Base-by-base conservation (phyloP, 2,113 vertebrate species). In the pig (Sus scrofa) region DNA sequence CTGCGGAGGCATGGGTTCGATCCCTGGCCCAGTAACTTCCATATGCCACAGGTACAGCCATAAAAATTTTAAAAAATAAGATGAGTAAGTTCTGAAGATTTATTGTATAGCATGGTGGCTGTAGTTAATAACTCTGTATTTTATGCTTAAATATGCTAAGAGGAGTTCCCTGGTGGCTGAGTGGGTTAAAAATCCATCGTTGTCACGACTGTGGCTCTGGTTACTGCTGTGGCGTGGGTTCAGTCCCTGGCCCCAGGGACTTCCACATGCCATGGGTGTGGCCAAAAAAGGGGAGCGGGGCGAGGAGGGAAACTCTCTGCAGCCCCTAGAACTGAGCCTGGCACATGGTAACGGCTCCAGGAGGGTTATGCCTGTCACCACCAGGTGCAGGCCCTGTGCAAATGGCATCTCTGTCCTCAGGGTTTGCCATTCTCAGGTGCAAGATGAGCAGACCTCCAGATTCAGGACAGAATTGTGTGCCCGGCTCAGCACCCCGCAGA, bases 371-470 rank as follows among this genome's bases (percentile, higher is more conserved):
- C n/a, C n/a, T 7, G 1, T 32, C 6, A 22, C 34, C 13, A 3
- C 85, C 32, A 15, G 3, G 1, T 0, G n/a, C 50, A 32, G 56
- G 1, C 1, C 67, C n/a, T n/a, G n/a, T 9, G 34, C 18, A 27
- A 30, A 1, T 30, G 56, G 26, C 2, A 26, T 62, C 37, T 32
- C 39, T 22, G 4, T 27, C 85, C 75, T 77, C 19, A 6, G 65
- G 32, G 74, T 68, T 60, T 34, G 89, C 63, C 58, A 20, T 19
- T 26, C 13, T 65, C 1, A 0, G 30, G 22, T 54, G 7, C 60
- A 39, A 56, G 27, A 30, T 37, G 68, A 65, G 3, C 44, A 30
- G 5, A 60, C 27, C 52, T 27, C 56, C 78, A 52, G 1, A 19
- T 81, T 39, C 39, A 54, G 37, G 78, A 39, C n/a, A 50, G 50